Evolutionary conservation across 2,888 invertebrate species (phyloP).

Genomic region (Charanyca ferruginea): DNA sequence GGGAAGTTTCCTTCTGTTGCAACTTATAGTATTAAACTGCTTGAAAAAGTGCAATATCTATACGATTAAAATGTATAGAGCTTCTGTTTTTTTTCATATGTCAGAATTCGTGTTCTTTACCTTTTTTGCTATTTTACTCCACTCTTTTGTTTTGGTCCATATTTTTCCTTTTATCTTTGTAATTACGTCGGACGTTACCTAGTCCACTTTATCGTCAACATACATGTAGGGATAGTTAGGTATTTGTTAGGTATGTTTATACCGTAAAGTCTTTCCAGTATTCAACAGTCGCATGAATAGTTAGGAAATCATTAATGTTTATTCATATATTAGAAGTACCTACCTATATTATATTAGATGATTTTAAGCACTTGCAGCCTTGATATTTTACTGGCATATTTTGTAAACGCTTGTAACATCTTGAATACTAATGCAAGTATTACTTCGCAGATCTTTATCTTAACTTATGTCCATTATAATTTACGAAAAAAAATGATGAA

Average conservation of each 20-base stretch:
- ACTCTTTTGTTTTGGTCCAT: no score
- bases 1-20: no score
- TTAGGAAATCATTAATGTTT: slow-evolving; percentile 46
- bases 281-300: slow-evolving; percentile 16
- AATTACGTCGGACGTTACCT: no score
- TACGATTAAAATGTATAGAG: no score
- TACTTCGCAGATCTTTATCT: slow-evolving; percentile 48
- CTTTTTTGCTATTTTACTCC: no score
- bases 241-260: neutral
- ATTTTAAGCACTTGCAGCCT: slow-evolving; percentile 56
- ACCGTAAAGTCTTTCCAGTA: neutral
- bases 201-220: no score
- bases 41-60: no score
- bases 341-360: slow-evolving; percentile 28
- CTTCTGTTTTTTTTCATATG: no score
- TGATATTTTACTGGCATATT: slow-evolving; percentile 60
- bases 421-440: slow-evolving; percentile 60
- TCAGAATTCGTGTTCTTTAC: no score
- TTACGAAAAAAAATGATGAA: neutral
- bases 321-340: slow-evolving; percentile 39
- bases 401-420: slow-evolving; percentile 57
- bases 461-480: slow-evolving; percentile 10
- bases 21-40: no score
- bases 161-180: no score
- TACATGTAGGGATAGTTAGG: no score